Base-by-base conservation (phyloP, 2,888 invertebrate genomes). In the Callyntrura sp. region DNA sequence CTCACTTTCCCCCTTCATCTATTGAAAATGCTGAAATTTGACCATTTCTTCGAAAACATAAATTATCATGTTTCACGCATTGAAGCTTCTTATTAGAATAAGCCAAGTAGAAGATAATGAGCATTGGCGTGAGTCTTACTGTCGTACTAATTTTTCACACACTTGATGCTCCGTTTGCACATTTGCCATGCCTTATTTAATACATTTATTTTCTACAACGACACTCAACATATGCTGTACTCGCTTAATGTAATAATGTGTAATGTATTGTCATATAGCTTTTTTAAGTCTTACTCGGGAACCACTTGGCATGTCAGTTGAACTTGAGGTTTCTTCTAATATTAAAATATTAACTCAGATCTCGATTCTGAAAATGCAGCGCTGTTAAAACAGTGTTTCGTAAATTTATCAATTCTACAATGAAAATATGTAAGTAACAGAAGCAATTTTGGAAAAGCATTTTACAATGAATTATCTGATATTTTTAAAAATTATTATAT, bases 51-150 rank as follows among this genome's bases (percentile, higher is more conserved):
- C 35, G 35, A 35, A 35, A 35, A 60, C 65, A 28, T 17, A 35
- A 65, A 35, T 14, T 65, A 25, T 65, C 65, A 9, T 28, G 65
- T 65, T 65, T 65, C 25, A n/a, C 9, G n/a, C 60, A 60, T 60
- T 51, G 51, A 51, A 51, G 14, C 51, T 17, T 60, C 23, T 57
- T 57, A 17, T 17, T 20, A 60, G 23, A 60, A 60, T 17, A 60
- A 5, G 11, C 60, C 1, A 60, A 60, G 23, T 23, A 60, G 20
- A 60, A 60, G 9, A 20, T 60, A 60, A 60, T 23, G n/a, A 55
- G 55, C 14, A n/a, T 55, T 35, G 17, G 55, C 51, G 14, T 51
- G 51, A 55, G 55, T 55, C 14, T 55, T 55, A 20, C 60, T 20
- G 60, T 23, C 20, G 23, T 20, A 60, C 60, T 60, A 60, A 60